Conservation (phyloP, 2,888 invertebrate genomes). For the Drosophila infuscata region DNA sequence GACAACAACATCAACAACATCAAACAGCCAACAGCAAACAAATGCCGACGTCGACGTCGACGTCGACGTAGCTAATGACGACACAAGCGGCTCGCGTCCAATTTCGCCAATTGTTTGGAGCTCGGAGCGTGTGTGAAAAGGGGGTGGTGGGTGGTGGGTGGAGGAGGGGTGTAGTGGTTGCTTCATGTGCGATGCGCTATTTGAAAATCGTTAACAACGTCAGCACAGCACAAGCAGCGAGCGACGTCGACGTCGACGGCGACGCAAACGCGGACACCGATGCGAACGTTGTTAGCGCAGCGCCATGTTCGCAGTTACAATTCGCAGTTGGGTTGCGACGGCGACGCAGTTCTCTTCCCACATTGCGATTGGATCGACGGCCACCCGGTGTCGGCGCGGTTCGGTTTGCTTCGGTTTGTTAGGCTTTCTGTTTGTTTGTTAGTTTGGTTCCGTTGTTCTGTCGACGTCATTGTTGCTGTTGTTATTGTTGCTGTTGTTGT, state of each 20-base stretch:
- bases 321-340: slow-evolving; percentile 55
- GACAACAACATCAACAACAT: background rate
- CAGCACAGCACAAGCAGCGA: slow-evolving; percentile 24
- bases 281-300: slow-evolving; percentile 26
- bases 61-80: slow-evolving; percentile 52
- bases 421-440: background rate
- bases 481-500: background rate
- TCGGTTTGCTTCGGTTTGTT: slow-evolving; percentile 4
- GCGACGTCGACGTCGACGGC: background rate
- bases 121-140: background rate
- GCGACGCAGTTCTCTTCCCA: slow-evolving; percentile 45
- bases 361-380: slow-evolving; percentile 34
- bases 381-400: slow-evolving; percentile 2
- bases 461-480: slow-evolving; percentile 30
- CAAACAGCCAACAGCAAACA: slow-evolving; percentile 35
- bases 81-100: slow-evolving; percentile 46
- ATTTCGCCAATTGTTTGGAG: slow-evolving; percentile 24
- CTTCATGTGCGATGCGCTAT: slow-evolving; percentile 35
- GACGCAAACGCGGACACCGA: background rate
- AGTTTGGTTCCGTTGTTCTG: slow-evolving; percentile 29
- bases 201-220: slow-evolving; percentile 76
- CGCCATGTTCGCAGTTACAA: slow-evolving; percentile 40
- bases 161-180: background rate
- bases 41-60: slow-evolving; percentile 24
- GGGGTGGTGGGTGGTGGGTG: background rate